Conservation (phyloP, 1,140 invertebrate genomes). For the Diorhabda carinulata region DNA sequence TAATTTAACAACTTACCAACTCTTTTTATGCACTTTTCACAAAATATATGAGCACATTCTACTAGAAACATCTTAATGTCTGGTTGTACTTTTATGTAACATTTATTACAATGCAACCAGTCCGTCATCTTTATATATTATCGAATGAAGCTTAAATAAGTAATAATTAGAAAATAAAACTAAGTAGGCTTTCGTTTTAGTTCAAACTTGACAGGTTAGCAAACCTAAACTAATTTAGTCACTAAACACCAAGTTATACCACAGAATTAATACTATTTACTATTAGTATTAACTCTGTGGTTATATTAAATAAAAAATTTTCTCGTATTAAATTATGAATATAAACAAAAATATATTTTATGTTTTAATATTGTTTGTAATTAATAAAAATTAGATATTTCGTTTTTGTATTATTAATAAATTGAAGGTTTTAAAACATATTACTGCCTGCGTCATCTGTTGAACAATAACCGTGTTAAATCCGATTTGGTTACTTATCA, state of each 20-base stretch:
- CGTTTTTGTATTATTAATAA: no score
- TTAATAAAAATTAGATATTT: no score
- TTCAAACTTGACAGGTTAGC: neutral
- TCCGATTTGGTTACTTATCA: no score
- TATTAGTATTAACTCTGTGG: neutral
- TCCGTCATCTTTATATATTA: constrained; percentile 20
- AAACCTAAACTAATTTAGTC: neutral
- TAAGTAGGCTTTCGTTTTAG: neutral
- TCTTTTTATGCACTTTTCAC: constrained; percentile 30
- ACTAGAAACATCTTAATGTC: constrained; percentile 33
- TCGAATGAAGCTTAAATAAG: neutral
- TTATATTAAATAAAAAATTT: no score
- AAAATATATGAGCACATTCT: constrained; percentile 40
- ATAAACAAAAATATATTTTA: no score
- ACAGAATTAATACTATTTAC: neutral
- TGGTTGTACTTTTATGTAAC: constrained; percentile 24
- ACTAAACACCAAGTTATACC: neutral
- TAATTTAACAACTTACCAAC: constrained; percentile 28
- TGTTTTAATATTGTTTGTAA: no score
- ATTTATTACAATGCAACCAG: constrained; percentile 42
- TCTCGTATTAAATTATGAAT: no score
- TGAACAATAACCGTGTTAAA: no score
- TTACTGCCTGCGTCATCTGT: no score
- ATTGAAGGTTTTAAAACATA: no score
- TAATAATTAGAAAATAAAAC: neutral